Conservation (phyloP, 1,140 invertebrate species). For the Micrasema minimum region DNA sequence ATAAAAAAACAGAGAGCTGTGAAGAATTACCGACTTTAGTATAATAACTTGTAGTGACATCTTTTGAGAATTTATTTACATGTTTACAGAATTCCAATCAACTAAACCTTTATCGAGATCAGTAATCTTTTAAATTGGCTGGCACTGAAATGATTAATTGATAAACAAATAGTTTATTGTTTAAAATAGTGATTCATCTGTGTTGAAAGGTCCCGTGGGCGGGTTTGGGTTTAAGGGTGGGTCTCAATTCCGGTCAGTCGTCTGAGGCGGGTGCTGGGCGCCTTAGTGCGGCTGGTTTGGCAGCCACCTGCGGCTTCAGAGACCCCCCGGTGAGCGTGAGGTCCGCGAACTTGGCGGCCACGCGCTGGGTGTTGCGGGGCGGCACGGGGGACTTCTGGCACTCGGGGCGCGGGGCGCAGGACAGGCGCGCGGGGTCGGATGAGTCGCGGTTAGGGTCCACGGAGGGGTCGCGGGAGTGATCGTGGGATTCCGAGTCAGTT, state of each 20-base stretch:
- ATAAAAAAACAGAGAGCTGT: too few relatives aligned
- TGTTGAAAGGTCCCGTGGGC: slow-evolving; percentile 44
- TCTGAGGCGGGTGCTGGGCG: slow-evolving; percentile 71
- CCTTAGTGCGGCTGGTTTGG: slow-evolving; percentile 78
- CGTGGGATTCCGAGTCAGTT: slow-evolving; percentile 36
- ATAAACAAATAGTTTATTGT: too few relatives aligned
- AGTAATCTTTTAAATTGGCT: too few relatives aligned
- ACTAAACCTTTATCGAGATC: too few relatives aligned
- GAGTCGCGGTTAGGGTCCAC: slow-evolving; percentile 39
- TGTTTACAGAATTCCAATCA: too few relatives aligned
- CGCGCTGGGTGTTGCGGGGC: slow-evolving; percentile 68
- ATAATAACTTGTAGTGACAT: too few relatives aligned
- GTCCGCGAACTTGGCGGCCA: slow-evolving; percentile 70
- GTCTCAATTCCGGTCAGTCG: slow-evolving; percentile 55
- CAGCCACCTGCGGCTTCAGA: slow-evolving; percentile 78
- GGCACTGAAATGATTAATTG: too few relatives aligned
- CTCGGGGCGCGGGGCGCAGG: slow-evolving; percentile 32
- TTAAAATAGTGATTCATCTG: slow-evolving; percentile 44
- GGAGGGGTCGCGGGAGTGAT: slow-evolving; percentile 21
- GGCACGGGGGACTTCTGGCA: slow-evolving; percentile 64
- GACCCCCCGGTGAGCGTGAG: slow-evolving; percentile 70
- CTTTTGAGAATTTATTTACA: too few relatives aligned
- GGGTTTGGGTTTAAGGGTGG: slow-evolving; percentile 45
- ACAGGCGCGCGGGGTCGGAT: slow-evolving; percentile 38
- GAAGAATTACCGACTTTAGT: too few relatives aligned